Percentiles rank a stretch among this genome's conserved stretches.
Conservation (phyloP, 2,888 invertebrate genomes). For the Perizoma affinitatum region DNA sequence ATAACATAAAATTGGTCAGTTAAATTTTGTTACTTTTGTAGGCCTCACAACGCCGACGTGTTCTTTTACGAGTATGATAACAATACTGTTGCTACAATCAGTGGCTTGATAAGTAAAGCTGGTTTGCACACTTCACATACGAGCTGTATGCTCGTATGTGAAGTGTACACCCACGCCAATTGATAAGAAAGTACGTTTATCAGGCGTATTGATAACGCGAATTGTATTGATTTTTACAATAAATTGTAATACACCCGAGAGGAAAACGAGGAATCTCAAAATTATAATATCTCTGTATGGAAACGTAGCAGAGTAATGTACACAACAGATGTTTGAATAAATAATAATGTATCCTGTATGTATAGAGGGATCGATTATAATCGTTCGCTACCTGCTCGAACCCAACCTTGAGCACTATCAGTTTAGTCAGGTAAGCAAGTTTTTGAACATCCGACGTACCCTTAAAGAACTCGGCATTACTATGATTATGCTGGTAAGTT, state of each 20-base stretch:
- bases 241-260: background rate
- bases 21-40: conserved; percentile 9
- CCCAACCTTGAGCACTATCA: conserved; percentile 64
- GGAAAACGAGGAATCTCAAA: background rate
- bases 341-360: conserved; percentile 49
- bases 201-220: conserved; percentile 17
- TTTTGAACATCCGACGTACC: conserved; percentile 29
- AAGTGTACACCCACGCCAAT: conserved; percentile 48
- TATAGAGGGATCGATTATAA: conserved; percentile 63
- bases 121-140: conserved; percentile 4
- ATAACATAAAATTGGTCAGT: conserved; percentile 4
- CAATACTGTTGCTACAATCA: conserved; percentile 23
- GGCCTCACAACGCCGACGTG: conserved; percentile 10
- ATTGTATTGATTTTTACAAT: conserved; percentile 13
- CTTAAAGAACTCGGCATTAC: conserved; percentile 49
- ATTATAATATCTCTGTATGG: background rate
- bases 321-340: conserved; percentile 35
- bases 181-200: conserved; percentile 41
- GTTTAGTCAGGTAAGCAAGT: conserved; percentile 64
- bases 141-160: conserved; percentile 19
- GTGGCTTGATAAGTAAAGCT: conserved; percentile 16
- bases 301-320: conserved; percentile 18
- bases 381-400: conserved; percentile 70
- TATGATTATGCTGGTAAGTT: background rate
- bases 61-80: conserved; percentile 12